phyloP scores from a whole-genome alignment of 2,888 invertebrate species.

The Anagyrus pseudococci region DNA sequence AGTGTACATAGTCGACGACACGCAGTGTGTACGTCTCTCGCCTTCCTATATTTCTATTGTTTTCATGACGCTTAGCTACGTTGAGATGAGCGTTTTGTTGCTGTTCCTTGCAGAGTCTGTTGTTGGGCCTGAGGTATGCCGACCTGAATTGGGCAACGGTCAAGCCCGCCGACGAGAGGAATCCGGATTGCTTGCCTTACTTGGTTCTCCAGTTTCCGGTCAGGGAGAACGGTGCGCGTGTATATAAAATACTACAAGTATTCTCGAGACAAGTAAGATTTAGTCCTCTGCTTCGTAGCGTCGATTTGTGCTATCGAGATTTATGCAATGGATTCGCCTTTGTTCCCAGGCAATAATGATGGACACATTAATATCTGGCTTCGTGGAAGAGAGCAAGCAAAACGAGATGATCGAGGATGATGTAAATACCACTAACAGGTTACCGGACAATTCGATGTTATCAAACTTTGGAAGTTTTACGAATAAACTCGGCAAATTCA shows the following conservation, averaged over 20 bases:
- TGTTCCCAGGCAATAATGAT: slow-evolving; percentile 75
- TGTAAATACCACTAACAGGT: slow-evolving; percentile 59
- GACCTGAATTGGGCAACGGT: slow-evolving; percentile 94
- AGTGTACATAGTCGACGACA: slow-evolving; percentile 84
- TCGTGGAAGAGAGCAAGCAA: slow-evolving; percentile 71
- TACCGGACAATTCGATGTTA: slow-evolving; percentile 48
- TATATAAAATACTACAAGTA: slow-evolving; percentile 81
- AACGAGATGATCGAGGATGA: slow-evolving; percentile 57
- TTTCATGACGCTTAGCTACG: too few relatives aligned
- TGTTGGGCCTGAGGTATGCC: slow-evolving; percentile 85
- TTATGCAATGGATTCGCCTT: background rate
- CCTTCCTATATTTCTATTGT: too few relatives aligned
- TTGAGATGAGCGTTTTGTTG: too few relatives aligned
- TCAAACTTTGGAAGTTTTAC: slow-evolving; percentile 65
- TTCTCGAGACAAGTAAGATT: slow-evolving; percentile 69
- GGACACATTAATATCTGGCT: slow-evolving; percentile 84
- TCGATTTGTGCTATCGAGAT: background rate
- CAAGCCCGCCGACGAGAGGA: slow-evolving; percentile 83
- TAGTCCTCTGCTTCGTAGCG: background rate
- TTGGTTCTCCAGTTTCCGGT: slow-evolving; percentile 90
- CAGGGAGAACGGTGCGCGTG: slow-evolving; percentile 77
- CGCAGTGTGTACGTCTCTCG: slow-evolving; percentile 77
- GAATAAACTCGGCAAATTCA: slow-evolving; percentile 85
- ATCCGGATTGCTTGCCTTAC: slow-evolving; percentile 87
- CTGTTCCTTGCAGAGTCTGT: slow-evolving; percentile 73